Evolutionary conservation across 2,797 vertebrate genomes (phyloP).

Genomic region (Leptodactylus fallax): DNA sequence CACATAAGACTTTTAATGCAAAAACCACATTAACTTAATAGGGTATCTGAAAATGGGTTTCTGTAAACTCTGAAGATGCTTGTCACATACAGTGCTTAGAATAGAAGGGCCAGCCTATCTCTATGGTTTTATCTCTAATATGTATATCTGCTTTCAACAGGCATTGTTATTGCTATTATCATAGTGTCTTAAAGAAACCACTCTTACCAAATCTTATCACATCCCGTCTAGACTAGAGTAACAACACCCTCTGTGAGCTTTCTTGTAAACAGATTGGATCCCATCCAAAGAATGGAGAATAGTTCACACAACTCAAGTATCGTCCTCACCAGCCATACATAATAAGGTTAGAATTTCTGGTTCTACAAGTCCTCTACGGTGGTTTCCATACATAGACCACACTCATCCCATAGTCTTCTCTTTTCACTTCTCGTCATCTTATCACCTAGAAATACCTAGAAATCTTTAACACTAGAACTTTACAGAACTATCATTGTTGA

Average conservation of each 20-base stretch:
- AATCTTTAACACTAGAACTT: neutral
- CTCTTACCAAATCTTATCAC: neutral
- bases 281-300: neutral
- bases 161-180: neutral
- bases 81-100: neutral
- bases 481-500: too few relatives aligned
- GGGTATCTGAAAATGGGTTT: neutral
- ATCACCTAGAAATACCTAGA: neutral
- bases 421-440: neutral
- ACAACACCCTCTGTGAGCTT: neutral
- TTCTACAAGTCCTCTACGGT: neutral
- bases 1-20: too few relatives aligned
- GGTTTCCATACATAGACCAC: neutral
- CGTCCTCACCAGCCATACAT: neutral
- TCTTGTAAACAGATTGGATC: neutral
- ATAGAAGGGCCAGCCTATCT: neutral
- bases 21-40: too few relatives aligned
- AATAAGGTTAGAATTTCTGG: neutral
- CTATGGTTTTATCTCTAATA: neutral
- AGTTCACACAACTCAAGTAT: neutral
- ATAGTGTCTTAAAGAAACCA: slow-evolving; percentile 7
- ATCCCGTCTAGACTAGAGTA: slow-evolving; percentile 9
- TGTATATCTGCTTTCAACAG: neutral
- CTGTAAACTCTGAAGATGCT: neutral
- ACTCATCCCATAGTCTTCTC: neutral